Evolutionary conservation across 2,113 vertebrate genomes (phyloP).

Genomic region (Sander vitreus): DNA sequence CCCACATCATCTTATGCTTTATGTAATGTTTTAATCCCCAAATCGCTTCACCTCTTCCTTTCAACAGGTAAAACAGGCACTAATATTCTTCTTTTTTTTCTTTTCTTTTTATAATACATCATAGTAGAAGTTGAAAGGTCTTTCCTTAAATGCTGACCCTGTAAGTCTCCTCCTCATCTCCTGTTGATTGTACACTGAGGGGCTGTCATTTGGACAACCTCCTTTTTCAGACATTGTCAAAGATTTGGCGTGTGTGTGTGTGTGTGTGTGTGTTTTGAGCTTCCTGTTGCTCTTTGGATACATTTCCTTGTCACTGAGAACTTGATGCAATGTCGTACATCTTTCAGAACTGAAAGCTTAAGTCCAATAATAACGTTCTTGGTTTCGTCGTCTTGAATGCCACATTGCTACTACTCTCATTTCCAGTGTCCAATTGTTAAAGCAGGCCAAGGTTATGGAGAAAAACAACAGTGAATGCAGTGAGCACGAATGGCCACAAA

Average conservation of each 20-base stretch:
- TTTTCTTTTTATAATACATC: background rate
- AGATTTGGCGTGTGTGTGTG: background rate
- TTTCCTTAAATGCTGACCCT: constrained; percentile 13
- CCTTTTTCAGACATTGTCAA: background rate
- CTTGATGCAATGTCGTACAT: constrained; percentile 14
- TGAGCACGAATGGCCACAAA: constrained; percentile 10
- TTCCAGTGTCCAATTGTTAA: constrained; percentile 21
- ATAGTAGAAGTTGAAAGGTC: constrained; percentile 4
- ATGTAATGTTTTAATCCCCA: constrained; percentile 48
- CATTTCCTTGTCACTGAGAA: constrained; percentile 36
- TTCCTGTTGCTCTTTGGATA: constrained; percentile 1
- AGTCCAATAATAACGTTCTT: constrained; percentile 1
- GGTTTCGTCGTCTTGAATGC: constrained; percentile 13
- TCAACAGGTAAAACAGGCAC: background rate
- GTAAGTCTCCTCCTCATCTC: background rate
- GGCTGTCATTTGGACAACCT: constrained; percentile 10
- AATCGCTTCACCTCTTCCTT: constrained; percentile 34
- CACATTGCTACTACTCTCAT: background rate
- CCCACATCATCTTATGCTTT: constrained; percentile 39
- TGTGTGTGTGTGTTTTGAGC: background rate
- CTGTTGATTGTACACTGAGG: background rate
- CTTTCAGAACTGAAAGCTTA: background rate
- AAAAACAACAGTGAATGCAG: constrained; percentile 3
- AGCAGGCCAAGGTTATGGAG: constrained; percentile 31
- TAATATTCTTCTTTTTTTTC: constrained; percentile 1